Evolutionary conservation across 2,888 invertebrate species (phyloP).

Genomic region (Abscondita cerata): DNA sequence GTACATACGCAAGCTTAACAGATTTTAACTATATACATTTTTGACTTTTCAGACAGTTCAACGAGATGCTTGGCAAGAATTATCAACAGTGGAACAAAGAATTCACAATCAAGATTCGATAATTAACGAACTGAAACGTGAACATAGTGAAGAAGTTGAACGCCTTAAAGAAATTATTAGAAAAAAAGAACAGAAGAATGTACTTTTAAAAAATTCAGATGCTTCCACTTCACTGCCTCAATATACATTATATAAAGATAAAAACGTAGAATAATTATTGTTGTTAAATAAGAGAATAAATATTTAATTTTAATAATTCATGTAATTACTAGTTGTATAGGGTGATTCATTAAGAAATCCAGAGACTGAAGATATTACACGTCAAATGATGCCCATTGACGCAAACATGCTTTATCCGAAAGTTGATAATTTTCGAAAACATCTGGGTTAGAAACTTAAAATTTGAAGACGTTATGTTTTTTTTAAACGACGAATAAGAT

Average conservation of each 20-base stretch:
- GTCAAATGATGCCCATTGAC: no score
- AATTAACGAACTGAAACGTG: slow-evolving; percentile 59
- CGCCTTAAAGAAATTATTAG: slow-evolving; percentile 58
- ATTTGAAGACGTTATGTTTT: no score
- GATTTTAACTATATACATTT: no score
- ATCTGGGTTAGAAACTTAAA: no score
- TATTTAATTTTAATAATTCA: not conserved
- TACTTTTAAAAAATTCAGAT: slow-evolving; percentile 46
- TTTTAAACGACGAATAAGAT: no score
- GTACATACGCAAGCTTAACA: no score
- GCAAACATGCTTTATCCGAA: no score
- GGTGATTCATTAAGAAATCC: no score
- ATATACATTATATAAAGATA: slow-evolving; percentile 54
- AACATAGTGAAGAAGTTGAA: slow-evolving; percentile 60
- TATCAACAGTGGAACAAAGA: slow-evolving; percentile 61
- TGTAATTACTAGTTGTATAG: no score
- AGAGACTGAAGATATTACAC: no score
- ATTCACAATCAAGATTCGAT: slow-evolving; percentile 60
- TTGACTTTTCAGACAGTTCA: slow-evolving; percentile 63
- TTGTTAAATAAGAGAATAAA: not conserved
- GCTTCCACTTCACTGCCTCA: slow-evolving; percentile 51
- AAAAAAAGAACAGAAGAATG: slow-evolving; percentile 58
- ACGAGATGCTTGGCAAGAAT: slow-evolving; percentile 62
- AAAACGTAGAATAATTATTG: slow-evolving; percentile 41
- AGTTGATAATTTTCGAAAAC: no score